phyloP scores from a whole-genome alignment of 2,113 vertebrate species.

The Argyrosomus japonicus region DNA sequence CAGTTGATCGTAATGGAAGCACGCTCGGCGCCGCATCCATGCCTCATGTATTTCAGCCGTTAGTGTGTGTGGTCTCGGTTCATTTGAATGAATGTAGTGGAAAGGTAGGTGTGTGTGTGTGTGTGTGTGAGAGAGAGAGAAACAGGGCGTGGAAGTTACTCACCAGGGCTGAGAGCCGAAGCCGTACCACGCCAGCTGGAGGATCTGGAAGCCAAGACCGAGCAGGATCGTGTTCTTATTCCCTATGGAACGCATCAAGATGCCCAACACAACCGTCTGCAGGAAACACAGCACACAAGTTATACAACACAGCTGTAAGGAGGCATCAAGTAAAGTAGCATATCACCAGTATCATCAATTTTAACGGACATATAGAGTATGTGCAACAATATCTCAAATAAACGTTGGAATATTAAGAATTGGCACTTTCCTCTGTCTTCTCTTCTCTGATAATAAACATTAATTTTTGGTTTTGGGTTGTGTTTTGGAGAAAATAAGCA shows the following conservation, averaged over 20 bases:
- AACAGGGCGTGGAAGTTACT: constrained; percentile 65
- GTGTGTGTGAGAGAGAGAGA: too few relatives aligned
- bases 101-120: neutral
- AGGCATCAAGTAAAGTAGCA: neutral
- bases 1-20: too few relatives aligned
- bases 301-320: neutral
- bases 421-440: neutral
- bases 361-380: neutral
- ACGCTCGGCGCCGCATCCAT: too few relatives aligned
- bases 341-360: too few relatives aligned
- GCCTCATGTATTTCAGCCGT: too few relatives aligned
- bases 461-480: too few relatives aligned
- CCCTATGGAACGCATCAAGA: constrained; percentile 93
- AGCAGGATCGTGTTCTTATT: constrained; percentile 95
- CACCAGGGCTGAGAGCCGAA: constrained; percentile 95
- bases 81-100: too few relatives aligned
- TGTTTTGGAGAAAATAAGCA: neutral
- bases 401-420: neutral
- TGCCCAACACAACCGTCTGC: constrained; percentile 91
- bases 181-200: constrained; percentile 94
- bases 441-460: neutral
- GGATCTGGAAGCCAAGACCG: constrained; percentile 92
- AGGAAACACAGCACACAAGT: constrained; percentile 52
- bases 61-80: too few relatives aligned
- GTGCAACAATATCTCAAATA: neutral